Conservation (phyloP, 2,797 vertebrate genomes). For the Vipera ursinii region DNA sequence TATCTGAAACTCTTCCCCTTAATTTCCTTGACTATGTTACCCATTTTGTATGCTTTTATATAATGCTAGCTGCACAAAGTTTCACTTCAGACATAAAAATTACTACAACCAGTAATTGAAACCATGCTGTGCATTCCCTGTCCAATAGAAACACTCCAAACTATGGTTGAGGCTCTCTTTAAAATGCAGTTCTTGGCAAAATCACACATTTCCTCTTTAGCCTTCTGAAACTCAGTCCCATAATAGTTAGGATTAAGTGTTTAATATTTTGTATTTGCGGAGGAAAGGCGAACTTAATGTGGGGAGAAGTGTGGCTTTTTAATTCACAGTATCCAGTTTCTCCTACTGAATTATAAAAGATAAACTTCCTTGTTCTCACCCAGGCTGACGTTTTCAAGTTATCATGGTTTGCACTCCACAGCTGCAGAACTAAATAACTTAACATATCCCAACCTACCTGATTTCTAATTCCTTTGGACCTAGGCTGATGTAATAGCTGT, state of each 20-base stretch:
- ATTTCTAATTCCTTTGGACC: neutral
- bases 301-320: neutral
- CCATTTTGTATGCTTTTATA: neutral
- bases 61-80: neutral
- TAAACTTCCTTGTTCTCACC: neutral
- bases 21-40: neutral
- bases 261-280: neutral
- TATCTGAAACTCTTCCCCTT: conserved; percentile 45
- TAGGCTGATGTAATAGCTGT: neutral
- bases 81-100: neutral
- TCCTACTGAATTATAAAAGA: neutral
- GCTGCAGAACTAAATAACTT: neutral
- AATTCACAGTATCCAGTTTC: neutral
- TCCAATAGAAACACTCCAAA: neutral
- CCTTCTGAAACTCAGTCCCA: neutral
- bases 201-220: neutral
- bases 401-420: neutral
- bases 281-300: neutral
- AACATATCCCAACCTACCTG: neutral
- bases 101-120: neutral
- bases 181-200: neutral
- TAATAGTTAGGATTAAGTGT: neutral
- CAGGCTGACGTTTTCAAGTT: neutral
- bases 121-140: neutral
- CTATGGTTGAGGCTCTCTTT: neutral